Evolutionary conservation across 1,140 invertebrate species (phyloP).

Genomic region (Elymnias hypermnestra): DNA sequence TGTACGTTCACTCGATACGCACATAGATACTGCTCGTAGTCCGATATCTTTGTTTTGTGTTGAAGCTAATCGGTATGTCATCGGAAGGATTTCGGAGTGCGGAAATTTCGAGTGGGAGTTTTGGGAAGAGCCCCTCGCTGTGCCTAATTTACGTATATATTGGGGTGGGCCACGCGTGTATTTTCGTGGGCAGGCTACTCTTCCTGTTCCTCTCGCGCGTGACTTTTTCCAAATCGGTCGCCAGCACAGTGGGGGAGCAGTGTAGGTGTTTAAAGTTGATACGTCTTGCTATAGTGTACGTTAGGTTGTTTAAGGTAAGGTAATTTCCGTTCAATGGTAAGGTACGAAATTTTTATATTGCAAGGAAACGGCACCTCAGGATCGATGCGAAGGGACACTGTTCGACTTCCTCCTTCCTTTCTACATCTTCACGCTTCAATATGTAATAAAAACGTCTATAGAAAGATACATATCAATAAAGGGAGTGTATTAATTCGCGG

Average conservation of each 20-base stretch:
- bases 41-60: slow-evolving; percentile 54
- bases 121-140: slow-evolving; percentile 35
- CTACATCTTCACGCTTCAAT: slow-evolving; percentile 51
- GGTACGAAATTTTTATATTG: slow-evolving; percentile 44
- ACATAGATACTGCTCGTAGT: slow-evolving; percentile 68
- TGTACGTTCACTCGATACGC: slow-evolving; percentile 61
- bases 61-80: slow-evolving; percentile 67
- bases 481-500: slow-evolving; percentile 56
- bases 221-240: slow-evolving; percentile 24
- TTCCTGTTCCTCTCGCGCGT: slow-evolving; percentile 27
- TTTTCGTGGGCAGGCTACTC: slow-evolving; percentile 17
- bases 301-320: slow-evolving; percentile 62
- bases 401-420: slow-evolving; percentile 46
- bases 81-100: slow-evolving; percentile 61
- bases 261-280: slow-evolving; percentile 50
- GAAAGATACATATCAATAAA: slow-evolving; percentile 72
- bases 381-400: slow-evolving; percentile 64
- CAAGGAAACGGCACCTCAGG: slow-evolving; percentile 52
- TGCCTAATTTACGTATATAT: slow-evolving; percentile 16
- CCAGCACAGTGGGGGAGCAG: slow-evolving; percentile 36
- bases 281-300: slow-evolving; percentile 56
- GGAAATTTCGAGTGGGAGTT: slow-evolving; percentile 41
- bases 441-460: slow-evolving; percentile 44
- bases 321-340: slow-evolving; percentile 60
- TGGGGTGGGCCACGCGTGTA: slow-evolving; percentile 24